phyloP scores from a whole-genome alignment of 2,113 vertebrate genomes.

The Canis aureus region DNA sequence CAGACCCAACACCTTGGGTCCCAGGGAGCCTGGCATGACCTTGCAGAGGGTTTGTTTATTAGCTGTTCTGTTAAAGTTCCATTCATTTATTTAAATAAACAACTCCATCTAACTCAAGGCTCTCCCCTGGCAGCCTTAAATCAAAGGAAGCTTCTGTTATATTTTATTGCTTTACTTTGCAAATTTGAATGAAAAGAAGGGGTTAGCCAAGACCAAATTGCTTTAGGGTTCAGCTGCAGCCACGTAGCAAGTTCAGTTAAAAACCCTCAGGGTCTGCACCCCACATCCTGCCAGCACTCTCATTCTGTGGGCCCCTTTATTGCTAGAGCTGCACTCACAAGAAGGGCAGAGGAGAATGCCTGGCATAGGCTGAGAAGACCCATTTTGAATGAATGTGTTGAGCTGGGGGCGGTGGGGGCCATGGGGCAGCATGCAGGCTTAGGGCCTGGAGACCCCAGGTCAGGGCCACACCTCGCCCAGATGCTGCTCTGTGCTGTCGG shows the following conservation, averaged over 20 bases:
- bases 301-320: neutral
- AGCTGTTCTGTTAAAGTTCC: constrained; percentile 78
- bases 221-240: constrained; percentile 43
- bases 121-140: constrained; percentile 69
- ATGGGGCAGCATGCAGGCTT: fast-evolving
- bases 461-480: fast-evolving
- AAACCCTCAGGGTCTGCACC: neutral
- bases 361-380: neutral
- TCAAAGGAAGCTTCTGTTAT: constrained; percentile 81
- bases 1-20: constrained; percentile 69
- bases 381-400: neutral
- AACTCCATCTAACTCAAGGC: constrained; percentile 53
- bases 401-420: neutral
- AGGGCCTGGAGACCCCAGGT: neutral
- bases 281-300: neutral
- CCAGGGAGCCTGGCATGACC: constrained; percentile 71
- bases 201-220: constrained; percentile 38
- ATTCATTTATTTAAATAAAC: constrained; percentile 81
- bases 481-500: neutral
- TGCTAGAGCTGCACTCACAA: neutral
- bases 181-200: constrained; percentile 64
- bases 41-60: constrained; percentile 76
- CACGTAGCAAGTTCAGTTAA: neutral
- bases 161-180: constrained; percentile 75
- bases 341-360: neutral